A percentile compares a stretch with the other conserved stretches of the same genome.
Conservation (phyloP, 2,113 vertebrate genomes). For the Colius striatus region DNA sequence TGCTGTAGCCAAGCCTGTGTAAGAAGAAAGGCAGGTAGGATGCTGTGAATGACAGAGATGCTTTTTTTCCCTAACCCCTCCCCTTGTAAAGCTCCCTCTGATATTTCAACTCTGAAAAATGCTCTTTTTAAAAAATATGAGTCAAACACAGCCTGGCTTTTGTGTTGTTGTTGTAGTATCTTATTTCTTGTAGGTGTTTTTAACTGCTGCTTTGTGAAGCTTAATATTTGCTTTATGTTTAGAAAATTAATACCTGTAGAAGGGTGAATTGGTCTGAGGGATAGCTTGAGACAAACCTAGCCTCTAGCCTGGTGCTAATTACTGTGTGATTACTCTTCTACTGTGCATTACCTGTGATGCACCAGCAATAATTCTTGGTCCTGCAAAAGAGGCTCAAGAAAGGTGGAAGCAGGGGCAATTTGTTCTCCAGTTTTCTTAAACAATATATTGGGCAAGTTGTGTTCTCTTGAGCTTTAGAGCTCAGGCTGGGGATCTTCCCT, state of each 20-base stretch:
- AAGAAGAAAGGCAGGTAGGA: background rate
- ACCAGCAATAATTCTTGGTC: background rate
- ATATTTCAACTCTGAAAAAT: background rate
- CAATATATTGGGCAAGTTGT: background rate
- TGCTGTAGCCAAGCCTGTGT: background rate
- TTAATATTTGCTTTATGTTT: constrained; percentile 17
- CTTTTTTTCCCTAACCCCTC: background rate
- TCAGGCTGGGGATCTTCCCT: background rate
- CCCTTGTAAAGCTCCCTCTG: background rate
- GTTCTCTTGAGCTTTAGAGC: background rate
- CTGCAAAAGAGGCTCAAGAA: background rate
- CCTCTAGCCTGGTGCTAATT: background rate
- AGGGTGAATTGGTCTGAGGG: background rate
- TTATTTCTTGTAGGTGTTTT: constrained; percentile 1
- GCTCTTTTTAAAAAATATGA: background rate
- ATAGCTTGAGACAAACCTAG: background rate
- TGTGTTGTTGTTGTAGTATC: background rate
- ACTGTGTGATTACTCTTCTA: background rate
- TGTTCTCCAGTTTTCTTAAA: background rate
- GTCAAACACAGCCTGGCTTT: background rate
- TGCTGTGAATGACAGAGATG: background rate
- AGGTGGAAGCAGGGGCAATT: background rate
- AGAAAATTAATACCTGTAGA: background rate
- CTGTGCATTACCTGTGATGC: background rate
- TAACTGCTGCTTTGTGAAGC: constrained; percentile 5